Evolutionary conservation across 2,888 invertebrate genomes (phyloP), one percentile per base, ranked within the genome.

Genomic region (Parnassius smintheus): DNA sequence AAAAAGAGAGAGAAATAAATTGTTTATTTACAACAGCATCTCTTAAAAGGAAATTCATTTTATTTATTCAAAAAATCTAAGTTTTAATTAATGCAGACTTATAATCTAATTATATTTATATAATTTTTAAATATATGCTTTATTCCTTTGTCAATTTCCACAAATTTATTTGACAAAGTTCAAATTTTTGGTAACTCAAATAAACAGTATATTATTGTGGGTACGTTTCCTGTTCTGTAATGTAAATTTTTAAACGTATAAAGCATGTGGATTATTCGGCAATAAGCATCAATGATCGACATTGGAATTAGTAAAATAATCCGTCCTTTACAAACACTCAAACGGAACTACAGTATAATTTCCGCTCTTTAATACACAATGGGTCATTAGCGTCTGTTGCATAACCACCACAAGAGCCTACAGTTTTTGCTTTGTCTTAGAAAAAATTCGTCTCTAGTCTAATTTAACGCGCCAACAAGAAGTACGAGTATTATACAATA

Each of bases 331-430:
- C 56, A 70, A 70, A 68, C 71, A 73, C 75, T 76, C 75, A 77
- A 82, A 77, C 86, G 89, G 89, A 88, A 88, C 81, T 79, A 64
- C 65, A 56, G 66, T 71, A 72, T 75, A 64, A 70, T 74, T 73
- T 78, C 76, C 77, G 75, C 72, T 76, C 71, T 67, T 68, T 72
- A 71, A 68, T 68, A 74, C 66, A 83, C 83, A 83, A 82, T 83
- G 64, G 76, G 68, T 80, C 75, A 77, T 82, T 82, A 76, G 70
- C 65, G 68, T 55, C 54, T 25, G 70, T 77, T 77, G 68, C 70
- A 72, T 72, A 75, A 75, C 65, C 50, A 62, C 53, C 58, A 59
- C 68, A 70, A 71, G 69, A 71, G 71, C 68, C 66, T 64, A 64
- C 67, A 65, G 67, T 68, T 62, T 64, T 65, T 67, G 62, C 57